Evolutionary conservation across 2,888 invertebrate genomes (phyloP).

Genomic region (Melipona beecheii): DNA sequence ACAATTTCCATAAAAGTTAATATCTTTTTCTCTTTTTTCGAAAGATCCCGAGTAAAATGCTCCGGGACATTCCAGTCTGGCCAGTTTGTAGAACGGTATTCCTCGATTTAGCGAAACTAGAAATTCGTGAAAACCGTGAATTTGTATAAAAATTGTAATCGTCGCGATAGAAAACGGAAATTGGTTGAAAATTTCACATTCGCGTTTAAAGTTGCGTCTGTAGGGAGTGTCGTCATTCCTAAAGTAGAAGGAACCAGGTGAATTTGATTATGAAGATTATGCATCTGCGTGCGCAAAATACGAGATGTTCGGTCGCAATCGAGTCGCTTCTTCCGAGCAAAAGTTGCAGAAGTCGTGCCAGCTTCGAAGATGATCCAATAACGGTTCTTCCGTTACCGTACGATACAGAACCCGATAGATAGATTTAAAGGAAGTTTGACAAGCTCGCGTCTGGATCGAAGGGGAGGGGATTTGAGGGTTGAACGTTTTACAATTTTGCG

Average conservation of each 20-base stretch:
- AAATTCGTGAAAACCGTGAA: too few species aligned
- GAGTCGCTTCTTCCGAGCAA: background rate
- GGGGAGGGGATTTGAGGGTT: slow-evolving; percentile 15
- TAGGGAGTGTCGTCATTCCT: background rate
- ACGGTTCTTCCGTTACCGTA: background rate
- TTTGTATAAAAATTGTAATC: too few species aligned
- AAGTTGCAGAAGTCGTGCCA: background rate
- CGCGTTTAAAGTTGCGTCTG: too few species aligned
- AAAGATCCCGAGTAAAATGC: too few species aligned
- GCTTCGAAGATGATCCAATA: background rate
- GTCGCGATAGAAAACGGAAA: too few species aligned
- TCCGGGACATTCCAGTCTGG: too few species aligned
- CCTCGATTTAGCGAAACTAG: too few species aligned
- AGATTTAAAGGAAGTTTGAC: slow-evolving; percentile 11
- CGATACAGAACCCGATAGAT: background rate
- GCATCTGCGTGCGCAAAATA: background rate
- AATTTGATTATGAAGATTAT: background rate
- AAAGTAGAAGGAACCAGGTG: background rate
- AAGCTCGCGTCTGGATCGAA: slow-evolving; percentile 9
- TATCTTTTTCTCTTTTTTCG: too few species aligned
- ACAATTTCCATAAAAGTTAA: too few species aligned
- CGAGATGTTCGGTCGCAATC: background rate
- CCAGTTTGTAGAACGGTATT: too few species aligned
- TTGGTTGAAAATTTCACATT: too few species aligned
- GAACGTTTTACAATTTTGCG: slow-evolving; percentile 47